A percentile compares a stretch with the other conserved stretches of the same genome.
Evolutionary conservation across 2,888 invertebrate species (phyloP).

Genomic region (Halictus quadricinctus): DNA sequence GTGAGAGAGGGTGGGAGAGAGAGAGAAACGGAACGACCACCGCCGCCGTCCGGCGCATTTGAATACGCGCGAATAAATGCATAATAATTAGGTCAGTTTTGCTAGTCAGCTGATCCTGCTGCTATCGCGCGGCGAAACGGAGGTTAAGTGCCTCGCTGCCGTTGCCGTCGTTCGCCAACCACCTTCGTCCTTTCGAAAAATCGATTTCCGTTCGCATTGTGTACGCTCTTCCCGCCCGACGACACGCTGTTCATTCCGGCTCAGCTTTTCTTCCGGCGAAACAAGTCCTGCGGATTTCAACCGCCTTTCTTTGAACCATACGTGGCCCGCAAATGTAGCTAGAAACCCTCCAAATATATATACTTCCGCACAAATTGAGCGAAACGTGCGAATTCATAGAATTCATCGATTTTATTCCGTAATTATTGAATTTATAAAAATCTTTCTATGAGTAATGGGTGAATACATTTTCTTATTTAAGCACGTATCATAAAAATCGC

Average conservation of each 20-base stretch:
- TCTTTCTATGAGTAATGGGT: too few species aligned
- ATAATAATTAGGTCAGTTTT: constrained; percentile 83
- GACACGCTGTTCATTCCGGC: not conserved
- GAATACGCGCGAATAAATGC: constrained; percentile 83
- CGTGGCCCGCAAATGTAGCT: too few species aligned
- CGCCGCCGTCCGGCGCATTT: constrained; percentile 78
- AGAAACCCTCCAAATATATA: too few species aligned
- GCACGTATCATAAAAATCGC: too few species aligned
- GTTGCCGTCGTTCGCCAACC: constrained; percentile 53
- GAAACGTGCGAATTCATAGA: too few species aligned
- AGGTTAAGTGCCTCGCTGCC: constrained; percentile 62
- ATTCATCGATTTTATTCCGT: too few species aligned
- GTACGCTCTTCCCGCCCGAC: not conserved
- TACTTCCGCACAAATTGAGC: too few species aligned
- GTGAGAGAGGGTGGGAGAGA: constrained; percentile 51
- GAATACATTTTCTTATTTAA: too few species aligned
- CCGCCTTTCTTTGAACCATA: not conserved
- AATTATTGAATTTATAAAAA: too few species aligned
- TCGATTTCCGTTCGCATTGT: constrained; percentile 25
- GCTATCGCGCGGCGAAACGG: constrained; percentile 68
- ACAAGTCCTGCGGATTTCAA: not conserved
- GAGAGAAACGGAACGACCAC: constrained; percentile 63
- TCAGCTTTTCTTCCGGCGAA: not conserved
- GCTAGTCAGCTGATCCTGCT: constrained; percentile 81
- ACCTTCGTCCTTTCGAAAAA: constrained; percentile 38